phyloP scores from a whole-genome alignment of 2,797 vertebrate genomes.

The Sebastolobus altivelis region DNA sequence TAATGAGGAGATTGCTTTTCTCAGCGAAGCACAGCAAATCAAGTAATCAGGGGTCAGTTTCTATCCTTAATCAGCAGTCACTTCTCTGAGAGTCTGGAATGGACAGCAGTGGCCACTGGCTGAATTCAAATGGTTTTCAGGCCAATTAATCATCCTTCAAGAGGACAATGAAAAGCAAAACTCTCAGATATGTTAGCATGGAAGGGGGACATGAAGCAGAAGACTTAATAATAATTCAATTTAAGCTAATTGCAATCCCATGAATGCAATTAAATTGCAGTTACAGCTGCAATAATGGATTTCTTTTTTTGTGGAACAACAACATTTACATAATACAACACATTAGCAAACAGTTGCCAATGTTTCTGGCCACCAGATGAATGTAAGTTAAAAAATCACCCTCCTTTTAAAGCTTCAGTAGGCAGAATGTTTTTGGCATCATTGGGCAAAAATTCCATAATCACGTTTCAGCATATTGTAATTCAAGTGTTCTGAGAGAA shows the following conservation, averaged over 20 bases:
- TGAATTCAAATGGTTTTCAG: slow-evolving; percentile 56
- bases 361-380: neutral
- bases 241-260: neutral
- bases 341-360: neutral
- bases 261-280: too few relatives aligned
- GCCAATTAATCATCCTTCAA: slow-evolving; percentile 53
- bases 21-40: slow-evolving; percentile 39
- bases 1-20: slow-evolving; percentile 65
- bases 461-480: too few relatives aligned
- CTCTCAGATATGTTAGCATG: neutral
- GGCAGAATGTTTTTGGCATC: too few relatives aligned
- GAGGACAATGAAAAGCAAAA: slow-evolving; percentile 41
- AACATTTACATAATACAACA: neutral
- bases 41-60: slow-evolving; percentile 63
- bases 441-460: too few relatives aligned
- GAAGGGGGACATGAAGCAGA: neutral
- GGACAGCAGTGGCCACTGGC: slow-evolving; percentile 31
- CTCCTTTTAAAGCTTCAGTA: neutral
- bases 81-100: slow-evolving; percentile 36
- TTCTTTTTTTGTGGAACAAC: neutral
- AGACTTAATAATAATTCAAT: neutral
- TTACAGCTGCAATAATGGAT: neutral
- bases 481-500: too few relatives aligned
- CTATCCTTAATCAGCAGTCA: slow-evolving; percentile 54
- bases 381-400: neutral